Conservation (phyloP, 2,888 invertebrate genomes). For the Germaria angustata region DNA sequence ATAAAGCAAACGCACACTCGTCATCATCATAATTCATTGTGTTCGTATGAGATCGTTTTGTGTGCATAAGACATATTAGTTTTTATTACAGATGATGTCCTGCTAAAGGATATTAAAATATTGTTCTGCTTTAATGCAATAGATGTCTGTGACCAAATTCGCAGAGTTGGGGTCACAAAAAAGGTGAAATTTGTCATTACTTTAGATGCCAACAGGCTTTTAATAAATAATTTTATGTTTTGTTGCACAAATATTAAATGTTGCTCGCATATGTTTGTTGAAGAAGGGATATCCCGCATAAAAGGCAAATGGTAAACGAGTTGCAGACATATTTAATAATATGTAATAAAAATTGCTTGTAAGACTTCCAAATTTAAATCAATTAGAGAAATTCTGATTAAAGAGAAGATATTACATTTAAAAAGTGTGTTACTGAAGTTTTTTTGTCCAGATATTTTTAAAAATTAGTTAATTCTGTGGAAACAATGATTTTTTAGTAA, state of each 20-base stretch:
- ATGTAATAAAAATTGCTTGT: background rate
- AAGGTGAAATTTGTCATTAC: conserved; percentile 63
- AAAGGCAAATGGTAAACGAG: background rate
- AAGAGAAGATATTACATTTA: no score
- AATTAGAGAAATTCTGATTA: background rate
- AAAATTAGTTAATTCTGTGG: no score
- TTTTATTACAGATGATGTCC: conserved; percentile 66
- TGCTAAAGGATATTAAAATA: conserved; percentile 63
- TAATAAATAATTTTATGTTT: conserved; percentile 76
- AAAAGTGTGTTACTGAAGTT: no score
- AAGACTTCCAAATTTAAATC: background rate
- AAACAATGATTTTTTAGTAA: no score
- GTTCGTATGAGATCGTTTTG: conserved; percentile 42
- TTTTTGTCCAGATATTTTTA: no score
- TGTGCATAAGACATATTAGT: conserved; percentile 60
- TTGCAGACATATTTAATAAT: background rate
- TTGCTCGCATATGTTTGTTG: conserved; percentile 42
- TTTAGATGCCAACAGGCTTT: conserved; percentile 76
- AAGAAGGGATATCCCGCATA: conserved; percentile 21
- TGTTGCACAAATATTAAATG: conserved; percentile 71
- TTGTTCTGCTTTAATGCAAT: conserved; percentile 40
- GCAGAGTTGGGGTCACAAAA: conserved; percentile 3
- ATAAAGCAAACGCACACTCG: conserved; percentile 5
- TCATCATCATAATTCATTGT: conserved; percentile 65
- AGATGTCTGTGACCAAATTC: conserved; percentile 35